Percentiles rank a stretch among this genome's conserved stretches.
These are phyloP conservation scores for Temnopleurus reevesii DNA, from an alignment of 53 echinoderm and acorn worm species.

Conservation along the genomic window DNA sequence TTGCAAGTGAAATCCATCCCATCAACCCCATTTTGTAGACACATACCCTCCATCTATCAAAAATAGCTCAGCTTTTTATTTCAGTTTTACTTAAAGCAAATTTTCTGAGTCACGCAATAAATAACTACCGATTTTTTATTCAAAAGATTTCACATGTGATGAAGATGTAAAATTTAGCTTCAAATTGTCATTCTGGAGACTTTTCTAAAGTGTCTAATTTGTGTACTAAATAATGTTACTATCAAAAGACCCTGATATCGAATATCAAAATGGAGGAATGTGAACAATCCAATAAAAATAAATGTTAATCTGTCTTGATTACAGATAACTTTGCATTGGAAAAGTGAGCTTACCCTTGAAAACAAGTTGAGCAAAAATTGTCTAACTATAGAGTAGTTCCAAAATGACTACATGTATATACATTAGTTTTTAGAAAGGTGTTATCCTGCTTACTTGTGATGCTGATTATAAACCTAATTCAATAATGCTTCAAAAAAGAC, in stretches of 20 bases:
- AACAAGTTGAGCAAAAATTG: too few relatives aligned
- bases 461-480: too few relatives aligned
- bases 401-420: too few relatives aligned
- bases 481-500: not conserved
- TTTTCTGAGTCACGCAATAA: not conserved
- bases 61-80: constrained; percentile 9
- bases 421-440: too few relatives aligned
- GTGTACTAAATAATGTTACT: not conserved
- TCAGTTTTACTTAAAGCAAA: not conserved
- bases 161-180: not conserved
- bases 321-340: too few relatives aligned
- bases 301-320: too few relatives aligned
- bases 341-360: too few relatives aligned
- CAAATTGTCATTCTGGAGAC: not conserved
- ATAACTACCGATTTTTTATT: not conserved
- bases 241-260: too few relatives aligned
- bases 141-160: not conserved
- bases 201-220: not conserved
- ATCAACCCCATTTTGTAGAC: not conserved
- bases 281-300: too few relatives aligned
- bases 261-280: too few relatives aligned
- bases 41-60: not conserved
- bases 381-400: too few relatives aligned
- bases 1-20: not conserved
- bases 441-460: too few relatives aligned